Evolutionary conservation across 1,140 invertebrate genomes (phyloP).

Genomic region (Macrosteles quadrilineatus): DNA sequence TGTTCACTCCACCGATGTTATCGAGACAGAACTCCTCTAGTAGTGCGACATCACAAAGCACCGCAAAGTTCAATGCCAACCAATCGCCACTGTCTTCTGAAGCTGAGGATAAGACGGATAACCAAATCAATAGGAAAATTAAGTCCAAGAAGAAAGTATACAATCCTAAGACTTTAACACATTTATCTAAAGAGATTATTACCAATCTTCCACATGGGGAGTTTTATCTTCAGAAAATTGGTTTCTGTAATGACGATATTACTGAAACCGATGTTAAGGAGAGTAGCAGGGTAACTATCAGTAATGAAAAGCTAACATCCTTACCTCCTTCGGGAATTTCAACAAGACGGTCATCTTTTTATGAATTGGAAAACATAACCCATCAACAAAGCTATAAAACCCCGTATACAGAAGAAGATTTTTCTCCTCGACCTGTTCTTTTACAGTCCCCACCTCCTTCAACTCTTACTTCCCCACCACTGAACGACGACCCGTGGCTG

Average conservation of each 20-base stretch:
- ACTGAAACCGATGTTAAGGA: not conserved
- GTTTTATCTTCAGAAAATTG: conserved; percentile 26
- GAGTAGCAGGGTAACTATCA: not conserved
- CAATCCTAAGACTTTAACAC: conserved; percentile 29
- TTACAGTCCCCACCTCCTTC: conserved; percentile 24
- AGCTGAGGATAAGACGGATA: conserved; percentile 29
- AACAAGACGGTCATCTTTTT: conserved; percentile 7
- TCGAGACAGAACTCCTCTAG: conserved; percentile 55
- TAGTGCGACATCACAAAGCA: conserved; percentile 56
- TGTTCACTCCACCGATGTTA: conserved; percentile 53
- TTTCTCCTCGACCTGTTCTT: conserved; percentile 20
- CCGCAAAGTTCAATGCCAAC: conserved; percentile 54
- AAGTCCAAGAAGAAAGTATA: conserved; percentile 17
- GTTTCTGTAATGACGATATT: conserved; percentile 1
- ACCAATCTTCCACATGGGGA: conserved; percentile 15
- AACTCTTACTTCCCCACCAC: conserved; percentile 14
- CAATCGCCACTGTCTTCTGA: conserved; percentile 47
- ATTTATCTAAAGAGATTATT: conserved; percentile 20
- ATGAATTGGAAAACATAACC: conserved; percentile 12
- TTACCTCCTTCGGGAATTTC: conserved; percentile 21
- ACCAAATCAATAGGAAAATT: not conserved
- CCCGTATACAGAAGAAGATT: not conserved
- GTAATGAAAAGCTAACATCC: not conserved
- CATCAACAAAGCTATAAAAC: not conserved
- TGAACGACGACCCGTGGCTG: conserved; percentile 32